Base-by-base conservation (phyloP, 2,797 vertebrate genomes). In the Chanos chanos region DNA sequence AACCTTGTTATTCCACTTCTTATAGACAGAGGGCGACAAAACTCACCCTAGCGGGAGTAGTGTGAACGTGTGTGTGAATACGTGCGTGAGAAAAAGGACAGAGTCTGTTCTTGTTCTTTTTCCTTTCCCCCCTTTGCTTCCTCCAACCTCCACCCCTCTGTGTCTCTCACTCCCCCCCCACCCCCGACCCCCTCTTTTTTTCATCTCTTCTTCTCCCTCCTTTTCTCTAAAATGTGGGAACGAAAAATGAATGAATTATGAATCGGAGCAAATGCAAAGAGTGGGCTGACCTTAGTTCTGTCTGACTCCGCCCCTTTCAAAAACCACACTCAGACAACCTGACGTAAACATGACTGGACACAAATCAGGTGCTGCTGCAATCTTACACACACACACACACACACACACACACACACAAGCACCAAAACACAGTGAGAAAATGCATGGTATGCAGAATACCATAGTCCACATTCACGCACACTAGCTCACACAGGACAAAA, bases 231-330 rank as follows among this genome's bases (percentile, higher is more conserved):
- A n/a, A 56, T 1, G n/a, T 13, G 6, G 19, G 6, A n/a, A 31
- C 43, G 16, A 36, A 41, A 28, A 27, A 2, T 28, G 16, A 41
- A 56, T 56, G 8, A 30, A 41, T 56, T 56, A 56, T 31, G 19
- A 30, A 56, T 30, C 33, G 30, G 16, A 31, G n/a, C 37, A 36
- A 36, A 36, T 16, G 36, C 36, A 18, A 7, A 9, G 10, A 40
- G 28, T 40, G 22, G n/a, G 12, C 24, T 13, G 24, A 25, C 13
- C 7, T 15, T 13, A 3, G 24, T 45, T 48, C 7, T 13, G 25
- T 22, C 13, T 27, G 19, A 10, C 4, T 10, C 12, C 9, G 34
- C 34, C n/a, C 7, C n/a, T 15, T 13, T 5, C 34, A 13, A 34
- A 37, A 37, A 37, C 36, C 36, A 16, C 36, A 13, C 36, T 16